A percentile compares a stretch with the other conserved stretches of the same genome.
Conservation (phyloP, 2,888 invertebrate species). For the Agrochola lota region DNA sequence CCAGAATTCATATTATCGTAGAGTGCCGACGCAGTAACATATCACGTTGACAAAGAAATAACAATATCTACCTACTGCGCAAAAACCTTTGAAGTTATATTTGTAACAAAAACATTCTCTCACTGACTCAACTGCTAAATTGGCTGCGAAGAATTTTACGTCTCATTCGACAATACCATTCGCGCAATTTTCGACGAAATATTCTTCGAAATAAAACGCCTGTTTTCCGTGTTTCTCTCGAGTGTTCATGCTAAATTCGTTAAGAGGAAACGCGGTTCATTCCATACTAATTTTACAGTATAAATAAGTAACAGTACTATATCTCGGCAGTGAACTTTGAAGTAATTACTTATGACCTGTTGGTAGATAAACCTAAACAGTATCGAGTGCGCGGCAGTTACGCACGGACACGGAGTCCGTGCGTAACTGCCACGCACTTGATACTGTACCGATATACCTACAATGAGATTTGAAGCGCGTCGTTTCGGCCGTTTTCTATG, state of each 20-base stretch:
- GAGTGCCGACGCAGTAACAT: background rate
- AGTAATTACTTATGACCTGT: too few species aligned
- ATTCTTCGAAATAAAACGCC: conserved; percentile 29
- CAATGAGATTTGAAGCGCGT: too few species aligned
- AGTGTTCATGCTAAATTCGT: conserved; percentile 13
- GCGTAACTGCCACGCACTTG: too few species aligned
- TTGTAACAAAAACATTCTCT: conserved; percentile 16
- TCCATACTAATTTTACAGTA: too few species aligned
- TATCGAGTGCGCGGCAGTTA: too few species aligned
- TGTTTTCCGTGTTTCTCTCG: background rate
- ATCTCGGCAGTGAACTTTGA: too few species aligned
- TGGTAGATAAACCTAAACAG: too few species aligned
- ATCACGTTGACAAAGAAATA: background rate
- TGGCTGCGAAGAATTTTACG: conserved; percentile 35
- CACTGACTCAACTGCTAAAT: conserved; percentile 22
- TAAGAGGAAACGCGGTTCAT: too few species aligned
- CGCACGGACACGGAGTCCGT: too few species aligned
- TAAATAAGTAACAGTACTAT: too few species aligned
- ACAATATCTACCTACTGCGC: background rate
- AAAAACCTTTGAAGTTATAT: conserved; percentile 15
- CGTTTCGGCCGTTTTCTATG: too few species aligned
- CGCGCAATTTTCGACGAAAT: conserved; percentile 4
- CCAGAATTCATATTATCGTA: conserved; percentile 9
- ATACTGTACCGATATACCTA: too few species aligned
- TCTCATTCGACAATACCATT: conserved; percentile 15